Percentiles rank a stretch among this genome's conserved stretches.
phyloP scores from a whole-genome alignment of 2,113 vertebrate species.

The Zingel zingel region DNA sequence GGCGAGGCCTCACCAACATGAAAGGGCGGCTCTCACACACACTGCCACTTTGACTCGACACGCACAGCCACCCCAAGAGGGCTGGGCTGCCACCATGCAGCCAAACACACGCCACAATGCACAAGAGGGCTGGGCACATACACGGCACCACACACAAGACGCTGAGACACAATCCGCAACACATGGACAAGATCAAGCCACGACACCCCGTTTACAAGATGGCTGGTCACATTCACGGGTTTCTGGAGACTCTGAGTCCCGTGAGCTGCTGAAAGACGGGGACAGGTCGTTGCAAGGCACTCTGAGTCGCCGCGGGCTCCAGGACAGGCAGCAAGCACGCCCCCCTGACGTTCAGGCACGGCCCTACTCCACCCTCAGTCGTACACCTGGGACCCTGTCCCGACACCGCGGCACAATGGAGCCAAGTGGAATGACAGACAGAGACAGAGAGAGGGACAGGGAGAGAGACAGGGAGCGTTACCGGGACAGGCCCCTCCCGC shows the following conservation, averaged over 20 bases:
- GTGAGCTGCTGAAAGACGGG: slow-evolving; percentile 68
- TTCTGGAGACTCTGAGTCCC: slow-evolving; percentile 62
- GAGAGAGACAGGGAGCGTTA: slow-evolving; percentile 80
- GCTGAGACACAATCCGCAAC: slow-evolving; percentile 57
- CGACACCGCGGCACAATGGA: slow-evolving; percentile 72
- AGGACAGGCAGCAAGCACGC: slow-evolving; percentile 72
- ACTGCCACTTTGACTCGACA: slow-evolving; percentile 78
- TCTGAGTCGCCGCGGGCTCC: slow-evolving; percentile 75
- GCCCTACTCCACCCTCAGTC: slow-evolving; percentile 78
- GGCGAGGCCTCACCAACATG: slow-evolving; percentile 75
- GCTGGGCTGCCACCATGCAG: slow-evolving; percentile 75
- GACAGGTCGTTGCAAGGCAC: slow-evolving; percentile 75
- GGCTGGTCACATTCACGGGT: slow-evolving; percentile 70
- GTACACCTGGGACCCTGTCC: slow-evolving; percentile 75
- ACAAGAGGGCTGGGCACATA: slow-evolving; percentile 72
- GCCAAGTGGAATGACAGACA: slow-evolving; percentile 55
- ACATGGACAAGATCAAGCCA: slow-evolving; percentile 61
- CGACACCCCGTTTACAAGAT: slow-evolving; percentile 68
- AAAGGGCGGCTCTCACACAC: slow-evolving; percentile 66
- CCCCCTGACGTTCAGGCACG: slow-evolving; percentile 79
- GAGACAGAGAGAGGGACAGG: slow-evolving; percentile 72
- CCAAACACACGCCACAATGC: slow-evolving; percentile 62
- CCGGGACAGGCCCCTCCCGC: slow-evolving; percentile 77
- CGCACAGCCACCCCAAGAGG: slow-evolving; percentile 66
- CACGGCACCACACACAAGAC: slow-evolving; percentile 70